Base-by-base conservation (phyloP, 2,797 vertebrate species). In the Megaceryle alcyon region DNA sequence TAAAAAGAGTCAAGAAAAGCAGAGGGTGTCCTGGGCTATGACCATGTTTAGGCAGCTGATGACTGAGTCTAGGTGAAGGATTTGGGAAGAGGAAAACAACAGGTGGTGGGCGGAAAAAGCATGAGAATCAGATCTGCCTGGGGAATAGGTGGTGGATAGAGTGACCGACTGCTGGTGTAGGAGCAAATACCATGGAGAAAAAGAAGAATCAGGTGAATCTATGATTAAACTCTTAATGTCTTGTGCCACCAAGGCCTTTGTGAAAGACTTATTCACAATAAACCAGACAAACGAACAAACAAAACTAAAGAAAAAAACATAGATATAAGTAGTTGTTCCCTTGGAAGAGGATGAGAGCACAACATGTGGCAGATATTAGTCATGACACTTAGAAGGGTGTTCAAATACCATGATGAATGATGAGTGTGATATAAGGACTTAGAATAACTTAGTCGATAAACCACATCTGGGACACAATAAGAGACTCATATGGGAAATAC, bases 41-140 rank as follows among this genome's bases (percentile, higher is more conserved):
- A 21, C 83, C 60, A 44, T 10, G 28, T 78, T 8, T 82, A 53
- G 80, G 72, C 70, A 85, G 85, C 82, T 95, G 78, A 93, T 64
- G 57, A 33, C 53, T 72, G 92, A 93, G 70, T 87, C 82, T 46
- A 89, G 88, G 77, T 88, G 83, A 96, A 90, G 75, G 84, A 94
- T 91, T 91, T 96, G n/a, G 88, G 77, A 92, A 86, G 64, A 94
- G 61, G 86, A 90, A 88, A 95, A 92, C 92, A 96, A 93, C 89
- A 96, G 92, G 69, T 95, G 91, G 89, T 75, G 37, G 82, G 89
- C 85, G 21, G 91, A n/a, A 96, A 87, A 88, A 53, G 66, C 61
- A 65, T 0, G 44, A 90, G 77, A 92, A 94, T 79, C 86, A 96
- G 90, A 89, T 92, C 91, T 93, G 88, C 73, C 85, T 95, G 83